These are phyloP conservation scores for Caenorhabditis uteleia DNA, from an alignment of 2,888 invertebrate genomes.

Conservation along the genomic window DNA sequence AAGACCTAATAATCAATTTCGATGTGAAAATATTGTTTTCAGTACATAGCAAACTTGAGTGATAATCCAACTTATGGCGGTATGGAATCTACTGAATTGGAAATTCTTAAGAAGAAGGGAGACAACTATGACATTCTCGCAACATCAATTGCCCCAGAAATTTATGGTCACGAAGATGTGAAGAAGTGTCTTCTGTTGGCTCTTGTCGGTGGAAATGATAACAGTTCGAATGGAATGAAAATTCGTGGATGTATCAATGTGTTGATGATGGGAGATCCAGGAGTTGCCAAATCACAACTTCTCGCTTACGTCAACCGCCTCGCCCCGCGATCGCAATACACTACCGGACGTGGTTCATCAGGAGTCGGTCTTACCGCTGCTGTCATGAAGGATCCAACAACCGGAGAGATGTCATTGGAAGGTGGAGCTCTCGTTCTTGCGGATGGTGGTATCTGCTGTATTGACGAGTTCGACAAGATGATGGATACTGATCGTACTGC, in stretches of 20 bases:
- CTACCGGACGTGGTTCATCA: slow-evolving; percentile 67
- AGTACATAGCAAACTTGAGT: slow-evolving; percentile 34
- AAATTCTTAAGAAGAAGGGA: slow-evolving; percentile 34
- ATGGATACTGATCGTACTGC: slow-evolving; percentile 91
- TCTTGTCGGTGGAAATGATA: slow-evolving; percentile 82
- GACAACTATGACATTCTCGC: slow-evolving; percentile 93
- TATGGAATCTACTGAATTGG: slow-evolving; percentile 30
- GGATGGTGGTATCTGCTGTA: slow-evolving; percentile 79
- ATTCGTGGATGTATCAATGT: slow-evolving; percentile 90
- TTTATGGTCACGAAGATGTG: slow-evolving; percentile 95
- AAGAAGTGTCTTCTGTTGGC: slow-evolving; percentile 93
- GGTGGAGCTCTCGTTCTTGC: slow-evolving; percentile 82
- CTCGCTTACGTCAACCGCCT: slow-evolving; percentile 91
- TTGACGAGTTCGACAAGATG: slow-evolving; percentile 99
- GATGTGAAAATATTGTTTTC: slow-evolving; percentile 1
- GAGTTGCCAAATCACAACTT: slow-evolving; percentile 97
- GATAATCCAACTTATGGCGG: slow-evolving; percentile 32
- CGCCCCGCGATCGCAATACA: slow-evolving; percentile 81
- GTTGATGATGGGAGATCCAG: slow-evolving; percentile 99
- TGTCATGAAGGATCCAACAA: slow-evolving; percentile 94
- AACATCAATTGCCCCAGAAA: slow-evolving; percentile 93
- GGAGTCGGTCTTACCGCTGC: slow-evolving; percentile 96
- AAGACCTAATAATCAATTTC: slow-evolving; percentile 37
- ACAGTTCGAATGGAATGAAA: slow-evolving; percentile 93
- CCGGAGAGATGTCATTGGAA: slow-evolving; percentile 95